Base-by-base conservation (phyloP, 2,797 vertebrate species). In the Pogoniulus pusillus region DNA sequence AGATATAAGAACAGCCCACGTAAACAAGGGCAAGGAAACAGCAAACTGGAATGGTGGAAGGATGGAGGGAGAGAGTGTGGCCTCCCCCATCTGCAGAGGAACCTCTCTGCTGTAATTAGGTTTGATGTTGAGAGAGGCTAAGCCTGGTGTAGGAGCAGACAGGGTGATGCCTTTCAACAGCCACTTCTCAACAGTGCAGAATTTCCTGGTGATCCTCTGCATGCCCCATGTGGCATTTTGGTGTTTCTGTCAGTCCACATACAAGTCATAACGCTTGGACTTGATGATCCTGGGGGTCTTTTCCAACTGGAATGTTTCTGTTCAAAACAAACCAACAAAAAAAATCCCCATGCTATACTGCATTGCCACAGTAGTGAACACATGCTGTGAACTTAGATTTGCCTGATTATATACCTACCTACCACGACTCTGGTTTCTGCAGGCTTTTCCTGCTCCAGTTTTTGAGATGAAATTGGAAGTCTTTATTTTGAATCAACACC, bases 241-340 rank as follows among this genome's bases (percentile, higher is more conserved):
- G 85, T 85, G 70, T 79, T 92, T 85, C 80, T 93, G 80, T 92
- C 94, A 92, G 64, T 30, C 54, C 60, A 11, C n/a, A 43, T 84
- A 65, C 79, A 73, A 1, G 41, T 41, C 41, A 41, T 41, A 41
- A 17, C 17, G 16, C 41, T 41, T 41, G 41, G 41, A 17, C 41
- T 41, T 41, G 41, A 41, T 41, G 41, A 41, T 41, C 41, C 41
- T 41, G 41, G 41, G 41, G 41, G 41, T 17, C 41, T 41, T 17
- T 41, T 41, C 41, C 41, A 41, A 41, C 41, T 15, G 14, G 16
- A 41, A 41, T 16, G 41, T 41, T 41, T 41, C 41, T 41, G 41
- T 41, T 16, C 16, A 41, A 41, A 41, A 39, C 39, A 16, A 41
- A n/a, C n/a, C n/a, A n/a, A n/a, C n/a, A n/a, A n/a, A n/a, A 39